phyloP scores from a whole-genome alignment of 37 sponge, comb jelly and placozoan species.

The Ianthella basta region DNA sequence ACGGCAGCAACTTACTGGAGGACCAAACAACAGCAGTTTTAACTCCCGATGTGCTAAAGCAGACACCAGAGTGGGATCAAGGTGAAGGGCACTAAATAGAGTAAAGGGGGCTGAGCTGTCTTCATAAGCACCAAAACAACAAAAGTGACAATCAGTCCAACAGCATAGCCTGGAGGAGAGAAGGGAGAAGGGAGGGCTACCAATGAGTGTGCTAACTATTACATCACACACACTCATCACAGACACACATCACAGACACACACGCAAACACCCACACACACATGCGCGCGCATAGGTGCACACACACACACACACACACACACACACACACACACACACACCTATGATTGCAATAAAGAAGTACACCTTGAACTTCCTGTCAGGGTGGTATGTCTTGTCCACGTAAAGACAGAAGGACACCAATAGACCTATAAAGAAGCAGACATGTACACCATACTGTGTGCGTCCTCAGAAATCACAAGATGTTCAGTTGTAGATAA shows the following conservation, averaged over 20 bases:
- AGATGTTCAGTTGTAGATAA: too few relatives aligned
- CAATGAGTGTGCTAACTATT: too few relatives aligned
- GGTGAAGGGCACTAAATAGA: constrained; percentile 86
- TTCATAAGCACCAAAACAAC: constrained; percentile 62
- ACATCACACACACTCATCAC: too few relatives aligned
- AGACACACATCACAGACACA: too few relatives aligned
- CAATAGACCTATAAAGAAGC: constrained; percentile 40
- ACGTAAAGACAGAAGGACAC: constrained; percentile 56
- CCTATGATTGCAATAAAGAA: constrained; percentile 22
- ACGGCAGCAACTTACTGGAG: too few relatives aligned
- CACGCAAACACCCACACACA: neutral
- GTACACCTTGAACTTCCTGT: constrained; percentile 19
- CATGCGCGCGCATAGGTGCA: neutral
- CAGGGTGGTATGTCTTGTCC: constrained; percentile 30
- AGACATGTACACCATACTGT: neutral
- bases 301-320: neutral
- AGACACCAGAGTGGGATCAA: constrained; percentile 50
- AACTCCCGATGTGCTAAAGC: constrained; percentile 65
- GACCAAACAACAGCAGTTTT: constrained; percentile 59
- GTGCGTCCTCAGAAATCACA: too few relatives aligned
- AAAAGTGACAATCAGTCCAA: constrained; percentile 69
- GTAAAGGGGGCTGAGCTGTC: constrained; percentile 83
- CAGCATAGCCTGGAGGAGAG: constrained; percentile 53
- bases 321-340: constrained; percentile 44
- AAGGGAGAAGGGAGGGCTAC: neutral